Evolutionary conservation across 2,888 invertebrate species (phyloP).

Genomic region (Megaustenia siamemsis): DNA sequence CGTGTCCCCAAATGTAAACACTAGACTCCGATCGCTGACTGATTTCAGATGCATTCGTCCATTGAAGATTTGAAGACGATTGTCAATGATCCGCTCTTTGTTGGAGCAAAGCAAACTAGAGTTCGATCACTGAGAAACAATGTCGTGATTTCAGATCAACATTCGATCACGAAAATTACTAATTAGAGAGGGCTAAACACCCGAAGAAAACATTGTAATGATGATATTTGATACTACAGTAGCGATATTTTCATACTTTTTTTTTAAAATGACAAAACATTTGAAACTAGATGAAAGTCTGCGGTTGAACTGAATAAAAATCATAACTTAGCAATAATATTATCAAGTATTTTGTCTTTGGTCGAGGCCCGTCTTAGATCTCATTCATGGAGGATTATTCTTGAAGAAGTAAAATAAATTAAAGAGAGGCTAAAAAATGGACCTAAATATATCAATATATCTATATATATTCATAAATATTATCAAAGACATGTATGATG

Average conservation of each 20-base stretch:
- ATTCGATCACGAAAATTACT: slow-evolving; percentile 23
- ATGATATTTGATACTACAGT: neutral
- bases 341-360: no score
- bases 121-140: slow-evolving; percentile 13
- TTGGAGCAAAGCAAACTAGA: neutral
- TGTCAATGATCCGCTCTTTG: slow-evolving; percentile 7
- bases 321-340: neutral
- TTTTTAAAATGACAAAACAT: neutral
- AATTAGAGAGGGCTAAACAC: slow-evolving; percentile 12
- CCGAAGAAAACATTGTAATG: neutral
- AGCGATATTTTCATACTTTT: neutral
- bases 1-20: slow-evolving; percentile 5
- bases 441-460: no score
- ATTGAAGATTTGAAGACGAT: neutral
- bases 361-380: no score
- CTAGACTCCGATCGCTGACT: neutral
- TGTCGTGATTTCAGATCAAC: slow-evolving; percentile 10
- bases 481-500: no score
- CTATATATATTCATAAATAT: no score
- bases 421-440: no score
- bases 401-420: no score
- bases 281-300: neutral
- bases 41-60: slow-evolving; percentile 12
- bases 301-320: neutral
- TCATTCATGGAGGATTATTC: no score